Evolutionary conservation across 2,888 invertebrate species (phyloP).

Genomic region (Merodon equestris): DNA sequence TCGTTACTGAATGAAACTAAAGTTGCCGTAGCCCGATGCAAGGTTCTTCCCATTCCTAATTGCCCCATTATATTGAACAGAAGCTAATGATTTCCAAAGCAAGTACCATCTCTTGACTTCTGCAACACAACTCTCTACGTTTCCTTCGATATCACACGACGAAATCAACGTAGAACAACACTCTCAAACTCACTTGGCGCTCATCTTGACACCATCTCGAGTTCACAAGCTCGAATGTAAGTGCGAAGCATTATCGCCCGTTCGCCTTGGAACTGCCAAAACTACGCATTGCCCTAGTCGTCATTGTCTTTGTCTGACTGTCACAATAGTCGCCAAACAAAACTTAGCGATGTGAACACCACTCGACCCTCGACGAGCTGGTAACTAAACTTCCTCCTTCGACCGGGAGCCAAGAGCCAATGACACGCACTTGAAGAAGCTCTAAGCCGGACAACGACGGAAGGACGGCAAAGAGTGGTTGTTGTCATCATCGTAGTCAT

Average conservation of each 20-base stretch:
- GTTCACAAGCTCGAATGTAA: conserved; percentile 5
- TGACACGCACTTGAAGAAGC: no score
- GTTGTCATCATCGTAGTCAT: conserved; percentile 8
- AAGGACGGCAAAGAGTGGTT: no score
- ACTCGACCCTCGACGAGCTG: conserved; percentile 50
- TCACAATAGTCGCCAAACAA: conserved; percentile 29
- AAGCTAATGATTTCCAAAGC: no score
- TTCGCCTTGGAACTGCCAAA: conserved; percentile 40
- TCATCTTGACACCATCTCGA: conserved; percentile 4
- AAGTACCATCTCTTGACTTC: no score
- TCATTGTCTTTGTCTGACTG: no score
- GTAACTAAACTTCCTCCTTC: conserved; percentile 43
- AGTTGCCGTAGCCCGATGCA: no score
- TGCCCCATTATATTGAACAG: no score
- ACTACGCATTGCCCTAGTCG: background rate
- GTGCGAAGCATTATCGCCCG: background rate
- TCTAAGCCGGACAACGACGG: no score
- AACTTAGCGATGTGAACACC: conserved; percentile 35
- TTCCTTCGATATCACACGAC: background rate
- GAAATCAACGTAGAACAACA: conserved; percentile 10
- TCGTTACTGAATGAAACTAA: no score
- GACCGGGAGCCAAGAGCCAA: no score
- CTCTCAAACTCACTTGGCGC: background rate
- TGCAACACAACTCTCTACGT: no score
- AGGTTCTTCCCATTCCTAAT: no score